These are phyloP conservation scores for Murina feae DNA, from an alignment of 2,113 vertebrate genomes.

Conservation along the genomic window DNA sequence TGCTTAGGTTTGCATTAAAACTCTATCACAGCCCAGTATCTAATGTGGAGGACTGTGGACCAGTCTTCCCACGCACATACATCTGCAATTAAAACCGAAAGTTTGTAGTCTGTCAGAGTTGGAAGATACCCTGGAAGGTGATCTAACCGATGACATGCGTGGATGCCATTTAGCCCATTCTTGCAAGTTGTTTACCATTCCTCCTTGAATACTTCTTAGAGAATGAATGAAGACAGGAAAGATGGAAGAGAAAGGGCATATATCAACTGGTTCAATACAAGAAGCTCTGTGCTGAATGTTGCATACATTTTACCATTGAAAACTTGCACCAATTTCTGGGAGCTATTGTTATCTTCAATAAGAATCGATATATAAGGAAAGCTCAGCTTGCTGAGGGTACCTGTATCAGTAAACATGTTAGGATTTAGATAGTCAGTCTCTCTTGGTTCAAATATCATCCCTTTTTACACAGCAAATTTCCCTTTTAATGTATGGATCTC, in stretches of 20 bases:
- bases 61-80: background rate
- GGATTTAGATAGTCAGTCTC: background rate
- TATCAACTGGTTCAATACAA: background rate
- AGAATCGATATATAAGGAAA: background rate
- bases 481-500: background rate
- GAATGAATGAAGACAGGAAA: background rate
- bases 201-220: background rate
- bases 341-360: background rate
- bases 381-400: background rate
- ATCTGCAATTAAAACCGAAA: slow-evolving; percentile 17
- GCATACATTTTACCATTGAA: background rate
- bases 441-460: background rate
- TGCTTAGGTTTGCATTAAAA: background rate
- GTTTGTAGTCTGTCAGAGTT: background rate
- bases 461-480: background rate
- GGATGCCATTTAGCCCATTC: background rate
- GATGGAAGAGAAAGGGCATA: background rate
- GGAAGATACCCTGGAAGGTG: background rate
- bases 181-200: background rate
- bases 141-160: background rate
- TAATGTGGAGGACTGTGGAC: background rate
- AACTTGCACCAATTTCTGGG: background rate
- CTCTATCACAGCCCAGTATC: background rate
- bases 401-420: background rate
- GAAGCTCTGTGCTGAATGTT: background rate